Conservation (phyloP, 2,113 vertebrate genomes). For the Corvus hawaiiensis region DNA sequence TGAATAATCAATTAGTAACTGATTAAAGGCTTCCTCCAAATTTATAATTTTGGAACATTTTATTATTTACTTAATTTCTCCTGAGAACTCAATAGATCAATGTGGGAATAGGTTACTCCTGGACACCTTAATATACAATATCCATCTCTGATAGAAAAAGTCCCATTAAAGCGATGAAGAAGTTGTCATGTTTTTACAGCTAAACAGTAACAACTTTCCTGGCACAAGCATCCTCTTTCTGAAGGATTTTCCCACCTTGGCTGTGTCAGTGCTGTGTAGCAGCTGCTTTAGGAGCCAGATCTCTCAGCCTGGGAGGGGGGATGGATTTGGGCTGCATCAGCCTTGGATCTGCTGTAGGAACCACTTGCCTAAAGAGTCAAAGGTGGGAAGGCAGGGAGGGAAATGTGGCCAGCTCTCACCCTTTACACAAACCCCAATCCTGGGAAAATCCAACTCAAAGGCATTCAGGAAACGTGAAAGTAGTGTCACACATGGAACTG, state of each 20-base stretch:
- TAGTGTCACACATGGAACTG: not conserved
- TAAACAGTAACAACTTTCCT: not conserved
- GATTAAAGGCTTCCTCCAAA: slow-evolving; percentile 74
- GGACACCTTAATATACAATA: not conserved
- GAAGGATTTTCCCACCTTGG: not conserved
- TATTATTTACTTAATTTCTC: slow-evolving; percentile 25
- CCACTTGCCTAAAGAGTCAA: not conserved
- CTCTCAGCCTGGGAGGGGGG: not conserved
- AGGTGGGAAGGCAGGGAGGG: not conserved
- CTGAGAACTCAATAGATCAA: not conserved
- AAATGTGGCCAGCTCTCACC: fast-evolving
- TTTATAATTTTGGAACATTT: not conserved
- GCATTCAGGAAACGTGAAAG: not conserved
- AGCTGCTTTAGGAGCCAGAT: not conserved
- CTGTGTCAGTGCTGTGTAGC: not conserved
- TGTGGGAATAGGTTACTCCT: not conserved
- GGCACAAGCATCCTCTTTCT: not conserved
- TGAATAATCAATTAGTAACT: slow-evolving; percentile 89
- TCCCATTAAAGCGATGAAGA: not conserved
- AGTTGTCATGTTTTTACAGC: not conserved
- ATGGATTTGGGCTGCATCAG: not conserved
- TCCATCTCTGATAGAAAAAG: not conserved
- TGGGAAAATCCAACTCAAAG: not conserved
- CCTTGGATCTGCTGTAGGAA: not conserved
- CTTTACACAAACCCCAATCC: not conserved